A percentile compares a stretch with the other conserved stretches of the same genome.
Conservation (phyloP, 2,888 invertebrate genomes). For the Diarsia brunnea region DNA sequence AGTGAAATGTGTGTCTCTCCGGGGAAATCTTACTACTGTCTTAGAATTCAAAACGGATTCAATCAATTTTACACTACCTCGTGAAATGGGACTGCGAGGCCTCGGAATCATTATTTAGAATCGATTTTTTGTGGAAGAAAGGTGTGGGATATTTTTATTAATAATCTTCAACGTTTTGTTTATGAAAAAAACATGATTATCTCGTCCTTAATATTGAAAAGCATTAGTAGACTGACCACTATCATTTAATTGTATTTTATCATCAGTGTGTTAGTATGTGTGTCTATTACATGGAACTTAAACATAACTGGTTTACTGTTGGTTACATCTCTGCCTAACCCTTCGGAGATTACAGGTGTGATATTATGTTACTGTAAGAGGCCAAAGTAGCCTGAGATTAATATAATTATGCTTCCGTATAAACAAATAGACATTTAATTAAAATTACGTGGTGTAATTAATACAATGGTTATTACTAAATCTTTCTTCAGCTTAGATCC, state of each 20-base stretch:
- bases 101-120: not conserved
- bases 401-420: no score
- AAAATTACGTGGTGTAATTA: not conserved
- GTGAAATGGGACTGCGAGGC: not conserved
- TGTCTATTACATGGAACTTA: no score
- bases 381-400: no score
- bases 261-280: no score
- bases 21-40: slow-evolving; percentile 73
- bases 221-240: not conserved
- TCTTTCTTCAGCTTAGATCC: not conserved
- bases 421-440: no score
- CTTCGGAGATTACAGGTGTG: no score
- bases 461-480: not conserved
- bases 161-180: not conserved
- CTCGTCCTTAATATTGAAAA: not conserved
- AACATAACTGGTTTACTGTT: no score
- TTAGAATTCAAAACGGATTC: slow-evolving; percentile 68
- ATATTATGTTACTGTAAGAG: no score
- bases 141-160: not conserved
- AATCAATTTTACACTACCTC: slow-evolving; percentile 58
- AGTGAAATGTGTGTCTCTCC: slow-evolving; percentile 62
- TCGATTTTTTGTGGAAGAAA: not conserved
- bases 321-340: no score
- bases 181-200: not conserved
- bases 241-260: no score